Evolutionary conservation across 2,113 vertebrate species (phyloP).

Genomic region (Girardinichthys multiradiatus): DNA sequence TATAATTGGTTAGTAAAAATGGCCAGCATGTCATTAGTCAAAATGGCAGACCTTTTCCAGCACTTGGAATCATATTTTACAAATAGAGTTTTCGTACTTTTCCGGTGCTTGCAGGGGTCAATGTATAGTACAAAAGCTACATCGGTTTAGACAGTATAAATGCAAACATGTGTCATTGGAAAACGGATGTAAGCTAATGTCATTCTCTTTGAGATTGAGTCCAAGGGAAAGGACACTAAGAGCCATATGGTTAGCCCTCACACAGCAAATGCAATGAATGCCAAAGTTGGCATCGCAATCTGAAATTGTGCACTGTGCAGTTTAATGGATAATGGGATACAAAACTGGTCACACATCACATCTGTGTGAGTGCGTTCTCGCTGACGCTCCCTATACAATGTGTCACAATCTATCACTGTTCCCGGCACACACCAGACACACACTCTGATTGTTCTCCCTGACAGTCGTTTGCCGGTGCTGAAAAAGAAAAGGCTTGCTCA

Average conservation of each 20-base stretch:
- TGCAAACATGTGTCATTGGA: conserved; percentile 22
- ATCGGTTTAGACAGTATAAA: conserved; percentile 38
- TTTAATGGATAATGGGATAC: conserved; percentile 57
- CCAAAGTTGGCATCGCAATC: conserved; percentile 53
- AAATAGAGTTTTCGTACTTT: not conserved
- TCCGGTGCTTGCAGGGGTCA: not conserved
- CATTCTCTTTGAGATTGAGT: not conserved
- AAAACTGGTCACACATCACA: conserved; percentile 57
- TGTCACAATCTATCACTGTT: conserved; percentile 61
- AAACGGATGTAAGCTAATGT: conserved; percentile 44
- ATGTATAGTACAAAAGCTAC: conserved; percentile 18
- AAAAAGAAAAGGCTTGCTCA: not conserved
- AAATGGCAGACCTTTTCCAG: not conserved
- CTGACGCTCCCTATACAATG: conserved; percentile 34
- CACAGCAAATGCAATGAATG: conserved; percentile 26
- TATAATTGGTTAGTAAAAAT: conserved; percentile 5
- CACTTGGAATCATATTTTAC: not conserved
- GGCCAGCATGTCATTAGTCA: not conserved
- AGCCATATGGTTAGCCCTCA: conserved; percentile 41
- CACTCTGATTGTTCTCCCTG: conserved; percentile 27
- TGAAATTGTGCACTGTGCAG: conserved; percentile 15
- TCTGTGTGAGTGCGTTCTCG: conserved; percentile 44
- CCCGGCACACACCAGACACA: conserved; percentile 11
- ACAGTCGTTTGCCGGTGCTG: conserved; percentile 20
- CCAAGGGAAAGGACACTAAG: conserved; percentile 5